Base-by-base conservation (phyloP, 2,888 invertebrate genomes). In the Cyrtodaria siliqua region DNA sequence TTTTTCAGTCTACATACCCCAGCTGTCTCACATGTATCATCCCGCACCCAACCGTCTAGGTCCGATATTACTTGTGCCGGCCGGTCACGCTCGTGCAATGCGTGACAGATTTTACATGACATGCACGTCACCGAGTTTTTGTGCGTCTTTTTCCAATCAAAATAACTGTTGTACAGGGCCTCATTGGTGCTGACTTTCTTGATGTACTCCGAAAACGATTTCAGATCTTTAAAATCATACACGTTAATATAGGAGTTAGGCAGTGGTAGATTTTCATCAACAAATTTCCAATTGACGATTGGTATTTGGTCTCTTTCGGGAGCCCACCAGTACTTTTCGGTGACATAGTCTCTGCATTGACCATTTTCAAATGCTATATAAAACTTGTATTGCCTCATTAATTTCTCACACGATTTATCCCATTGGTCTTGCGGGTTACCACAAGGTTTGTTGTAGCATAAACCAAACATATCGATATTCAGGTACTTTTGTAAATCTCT, bases 251-350 rank as follows among this genome's bases (percentile, higher is more conserved):
- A 83, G 4, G 79, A 79, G 64, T 63, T 49, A 63, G 79, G 76
- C 2, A 75, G 62, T 2, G 75, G 76, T 0, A 50, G 27, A 8
- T 44, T 44, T 40, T 55, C 53, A 14, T 82, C 64, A 0, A 73
- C 64, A 12, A 50, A 47, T 49, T 85, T 86, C 69, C 88, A 87
- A 40, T 83, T 80, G 2, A 89, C 89, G 0, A 89, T 85, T 0
- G 88, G 88, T 14, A 89, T 80, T 47, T 86, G 85, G 1, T 83
- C 73, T 12, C 85, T 71, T 16, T 61, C 12, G 27, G 87, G 47
- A 0, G 87, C 68, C 12, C 60, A 49, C 87, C 87, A 88, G 57
- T 85, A 88, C 70, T 89, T 89, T 50, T 89, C 88, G 0, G 86
- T 85, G 18, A 89, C 75, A 61, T 89, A 89, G 40, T 88, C 89